phyloP scores from a whole-genome alignment of 1,140 invertebrate species.

The Drosophila nebulosa region DNA sequence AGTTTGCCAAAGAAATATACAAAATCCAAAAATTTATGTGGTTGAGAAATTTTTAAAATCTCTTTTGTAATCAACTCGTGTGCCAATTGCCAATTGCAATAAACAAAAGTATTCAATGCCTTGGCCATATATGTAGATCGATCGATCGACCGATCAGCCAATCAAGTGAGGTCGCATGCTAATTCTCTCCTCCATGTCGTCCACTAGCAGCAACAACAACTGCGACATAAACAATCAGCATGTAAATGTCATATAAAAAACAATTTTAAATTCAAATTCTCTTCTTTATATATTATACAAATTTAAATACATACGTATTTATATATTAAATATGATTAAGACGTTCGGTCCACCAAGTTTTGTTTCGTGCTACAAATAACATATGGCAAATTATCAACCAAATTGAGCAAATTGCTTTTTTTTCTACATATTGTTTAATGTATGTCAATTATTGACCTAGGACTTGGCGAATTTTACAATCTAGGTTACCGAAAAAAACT shows the following conservation, averaged over 20 bases:
- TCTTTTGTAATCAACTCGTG: constrained; percentile 56
- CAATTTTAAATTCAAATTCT: not conserved
- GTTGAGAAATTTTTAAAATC: constrained; percentile 24
- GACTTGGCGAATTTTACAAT: not conserved
- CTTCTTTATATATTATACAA: not conserved
- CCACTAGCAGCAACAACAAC: not conserved
- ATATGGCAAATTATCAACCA: not conserved
- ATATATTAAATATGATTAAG: not conserved
- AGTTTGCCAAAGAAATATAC: not conserved
- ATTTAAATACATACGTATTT: not conserved
- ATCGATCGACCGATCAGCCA: not conserved
- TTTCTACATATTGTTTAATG: not conserved
- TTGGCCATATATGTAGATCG: constrained; percentile 53
- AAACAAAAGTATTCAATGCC: constrained; percentile 63
- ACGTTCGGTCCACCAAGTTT: not conserved
- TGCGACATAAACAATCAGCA: not conserved
- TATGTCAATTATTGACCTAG: not conserved
- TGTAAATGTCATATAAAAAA: not conserved
- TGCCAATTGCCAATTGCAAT: constrained; percentile 10
- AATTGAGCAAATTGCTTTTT: not conserved
- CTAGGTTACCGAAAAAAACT: no score
- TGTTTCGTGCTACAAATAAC: not conserved
- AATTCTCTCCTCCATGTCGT: constrained; percentile 1
- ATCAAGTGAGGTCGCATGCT: constrained; percentile 14
- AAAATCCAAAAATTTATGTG: constrained; percentile 17